Conservation (phyloP, 1,140 invertebrate genomes). For the Drosophila sechellia region DNA sequence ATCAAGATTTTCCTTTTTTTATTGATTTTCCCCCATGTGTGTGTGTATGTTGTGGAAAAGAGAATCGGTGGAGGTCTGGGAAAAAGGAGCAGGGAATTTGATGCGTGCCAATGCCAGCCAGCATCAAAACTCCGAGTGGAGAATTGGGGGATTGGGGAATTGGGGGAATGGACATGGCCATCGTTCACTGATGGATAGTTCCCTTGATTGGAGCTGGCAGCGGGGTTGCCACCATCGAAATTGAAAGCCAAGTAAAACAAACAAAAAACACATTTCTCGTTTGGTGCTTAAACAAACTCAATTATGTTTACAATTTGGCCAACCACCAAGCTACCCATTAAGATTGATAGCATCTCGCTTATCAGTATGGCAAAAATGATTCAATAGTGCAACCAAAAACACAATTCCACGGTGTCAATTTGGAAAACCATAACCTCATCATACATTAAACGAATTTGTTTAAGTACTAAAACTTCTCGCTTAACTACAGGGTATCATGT, state of each 20-base stretch:
- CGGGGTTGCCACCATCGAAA: conserved; percentile 24
- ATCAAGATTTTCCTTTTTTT: conserved; percentile 2
- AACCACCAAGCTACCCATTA: neutral
- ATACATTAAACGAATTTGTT: neutral
- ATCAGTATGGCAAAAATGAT: no score
- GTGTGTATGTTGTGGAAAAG: neutral
- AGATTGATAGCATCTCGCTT: neutral
- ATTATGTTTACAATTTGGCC: conserved; percentile 38
- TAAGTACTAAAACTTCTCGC: neutral
- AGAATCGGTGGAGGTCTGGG: neutral
- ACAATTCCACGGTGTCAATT: no score
- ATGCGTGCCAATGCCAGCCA: conserved; percentile 64
- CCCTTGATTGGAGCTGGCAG: conserved; percentile 43
- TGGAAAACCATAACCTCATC: no score
- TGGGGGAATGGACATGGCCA: neutral
- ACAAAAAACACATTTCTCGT: conserved; percentile 53
- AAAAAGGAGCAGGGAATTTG: conserved; percentile 36
- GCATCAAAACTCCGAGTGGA: conserved; percentile 20
- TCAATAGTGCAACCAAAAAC: no score
- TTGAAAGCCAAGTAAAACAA: conserved; percentile 54
- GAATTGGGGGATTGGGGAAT: neutral
- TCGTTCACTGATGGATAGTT: conserved; percentile 49
- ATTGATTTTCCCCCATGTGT: conserved; percentile 47
- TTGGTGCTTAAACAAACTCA: conserved; percentile 68
- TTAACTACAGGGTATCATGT: neutral